Evolutionary conservation across 53 echinoderm and acorn worm species (phyloP).

Genomic region (Zoroaster sp.): DNA sequence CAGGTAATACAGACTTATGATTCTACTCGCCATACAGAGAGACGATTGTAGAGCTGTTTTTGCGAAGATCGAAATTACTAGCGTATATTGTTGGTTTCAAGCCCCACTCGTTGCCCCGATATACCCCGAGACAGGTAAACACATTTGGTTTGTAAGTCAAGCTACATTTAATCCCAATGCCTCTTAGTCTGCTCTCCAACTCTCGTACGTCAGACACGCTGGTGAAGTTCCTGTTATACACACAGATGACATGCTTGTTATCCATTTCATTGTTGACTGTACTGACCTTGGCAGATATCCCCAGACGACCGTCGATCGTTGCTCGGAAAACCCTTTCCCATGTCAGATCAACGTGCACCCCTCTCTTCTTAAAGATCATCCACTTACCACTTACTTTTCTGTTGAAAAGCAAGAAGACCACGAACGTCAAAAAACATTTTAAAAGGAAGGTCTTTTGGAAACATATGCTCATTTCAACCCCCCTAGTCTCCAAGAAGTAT

Average conservation of each 20-base stretch:
- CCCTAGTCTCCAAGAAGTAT: too few relatives aligned
- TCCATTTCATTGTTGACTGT: not conserved
- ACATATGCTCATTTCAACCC: too few relatives aligned
- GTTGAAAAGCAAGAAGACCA: too few relatives aligned
- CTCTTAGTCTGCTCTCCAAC: constrained; percentile 29
- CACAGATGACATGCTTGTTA: constrained; percentile 42
- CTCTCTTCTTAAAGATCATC: constrained; percentile 19
- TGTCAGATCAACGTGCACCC: constrained; percentile 19
- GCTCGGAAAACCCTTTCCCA: constrained; percentile 59
- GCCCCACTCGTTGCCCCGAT: constrained; percentile 49
- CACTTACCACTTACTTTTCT: constrained; percentile 50
- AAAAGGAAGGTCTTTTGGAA: too few relatives aligned
- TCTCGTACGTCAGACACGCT: constrained; percentile 1
- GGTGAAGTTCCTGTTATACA: constrained; percentile 57
- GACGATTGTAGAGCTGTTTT: not conserved
- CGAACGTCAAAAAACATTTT: too few relatives aligned
- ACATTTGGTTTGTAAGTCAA: constrained; percentile 65
- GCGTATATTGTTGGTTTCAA: constrained; percentile 45
- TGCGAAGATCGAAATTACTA: constrained; percentile 34
- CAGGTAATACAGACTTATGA: not conserved
- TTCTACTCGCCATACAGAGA: not conserved
- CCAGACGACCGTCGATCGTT: constrained; percentile 11
- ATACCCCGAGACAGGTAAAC: constrained; percentile 51
- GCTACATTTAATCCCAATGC: constrained; percentile 35
- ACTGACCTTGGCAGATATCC: constrained; percentile 52